Conservation (phyloP, 2,888 invertebrate genomes). For the Apotomis capreana region DNA sequence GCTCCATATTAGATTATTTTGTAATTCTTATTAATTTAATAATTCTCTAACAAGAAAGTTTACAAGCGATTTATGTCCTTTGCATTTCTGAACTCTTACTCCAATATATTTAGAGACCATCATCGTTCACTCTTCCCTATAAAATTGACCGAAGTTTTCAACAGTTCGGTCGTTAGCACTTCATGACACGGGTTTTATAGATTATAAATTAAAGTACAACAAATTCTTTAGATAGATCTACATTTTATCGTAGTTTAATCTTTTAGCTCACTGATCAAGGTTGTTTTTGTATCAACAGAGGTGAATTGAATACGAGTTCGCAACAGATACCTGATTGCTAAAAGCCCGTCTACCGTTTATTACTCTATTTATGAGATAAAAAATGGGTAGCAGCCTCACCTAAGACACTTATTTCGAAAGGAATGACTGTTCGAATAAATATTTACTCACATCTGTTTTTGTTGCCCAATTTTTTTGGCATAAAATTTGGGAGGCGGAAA, state of each 20-base stretch:
- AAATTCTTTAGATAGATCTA: neutral
- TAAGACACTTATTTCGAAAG: conserved; percentile 30
- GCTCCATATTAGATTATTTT: neutral
- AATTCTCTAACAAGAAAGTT: neutral
- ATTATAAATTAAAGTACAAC: conserved; percentile 2
- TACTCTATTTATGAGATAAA: conserved; percentile 39
- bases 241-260: neutral
- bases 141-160: conserved; percentile 18
- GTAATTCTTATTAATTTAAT: neutral
- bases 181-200: conserved; percentile 31
- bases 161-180: conserved; percentile 32
- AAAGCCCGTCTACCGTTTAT: conserved; percentile 25
- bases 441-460: conserved; percentile 38
- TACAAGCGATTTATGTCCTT: neutral
- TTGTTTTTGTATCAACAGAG: conserved; percentile 1
- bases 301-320: neutral
- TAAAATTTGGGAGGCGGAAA: conserved; percentile 4
- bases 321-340: neutral
- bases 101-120: neutral
- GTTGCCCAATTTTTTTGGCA: conserved; percentile 15
- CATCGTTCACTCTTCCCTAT: conserved; percentile 17
- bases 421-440: conserved; percentile 35
- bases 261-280: neutral
- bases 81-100: neutral
- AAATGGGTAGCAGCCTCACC: conserved; percentile 29